Conservation (phyloP, 2,113 vertebrate species). For the Scomber japonicus region DNA sequence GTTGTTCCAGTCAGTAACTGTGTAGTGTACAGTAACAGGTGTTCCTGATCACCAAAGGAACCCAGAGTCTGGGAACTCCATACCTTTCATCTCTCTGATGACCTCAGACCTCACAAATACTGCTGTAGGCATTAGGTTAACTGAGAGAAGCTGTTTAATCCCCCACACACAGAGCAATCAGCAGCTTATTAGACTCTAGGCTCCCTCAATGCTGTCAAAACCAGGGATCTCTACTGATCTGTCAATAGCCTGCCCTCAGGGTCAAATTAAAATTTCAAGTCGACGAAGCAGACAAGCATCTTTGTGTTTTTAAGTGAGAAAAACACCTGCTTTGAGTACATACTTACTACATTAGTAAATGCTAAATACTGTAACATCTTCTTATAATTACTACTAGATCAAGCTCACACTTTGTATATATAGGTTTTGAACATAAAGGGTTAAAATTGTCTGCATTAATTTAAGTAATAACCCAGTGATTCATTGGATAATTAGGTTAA, state of each 20-base stretch:
- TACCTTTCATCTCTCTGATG: constrained; percentile 57
- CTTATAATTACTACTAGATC: not conserved
- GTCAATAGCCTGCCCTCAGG: constrained; percentile 31
- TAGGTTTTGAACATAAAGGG: constrained; percentile 5
- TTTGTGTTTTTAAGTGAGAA: constrained; percentile 3
- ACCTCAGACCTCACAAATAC: constrained; percentile 52
- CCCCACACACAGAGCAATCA: constrained; percentile 41
- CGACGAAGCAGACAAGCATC: constrained; percentile 10
- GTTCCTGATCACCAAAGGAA: constrained; percentile 30
- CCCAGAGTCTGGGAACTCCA: constrained; percentile 40
- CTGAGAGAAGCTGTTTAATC: constrained; percentile 63
- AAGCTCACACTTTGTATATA: constrained; percentile 27
- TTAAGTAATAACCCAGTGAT: constrained; percentile 22
- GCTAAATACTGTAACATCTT: constrained; percentile 7
- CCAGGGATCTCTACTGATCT: constrained; percentile 49
- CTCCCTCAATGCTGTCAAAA: constrained; percentile 32
- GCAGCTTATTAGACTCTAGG: not conserved
- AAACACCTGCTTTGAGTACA: not conserved
- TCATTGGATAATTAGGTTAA: constrained; percentile 11
- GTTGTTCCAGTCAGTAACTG: not conserved
- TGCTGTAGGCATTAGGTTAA: constrained; percentile 69
- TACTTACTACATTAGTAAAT: not conserved
- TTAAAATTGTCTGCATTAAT: constrained; percentile 7
- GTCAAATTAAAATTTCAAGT: constrained; percentile 48
- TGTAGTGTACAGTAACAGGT: constrained; percentile 20